These are phyloP conservation scores for Aegotheles bennettii DNA, from an alignment of 2,113 vertebrate species.

Conservation along the genomic window DNA sequence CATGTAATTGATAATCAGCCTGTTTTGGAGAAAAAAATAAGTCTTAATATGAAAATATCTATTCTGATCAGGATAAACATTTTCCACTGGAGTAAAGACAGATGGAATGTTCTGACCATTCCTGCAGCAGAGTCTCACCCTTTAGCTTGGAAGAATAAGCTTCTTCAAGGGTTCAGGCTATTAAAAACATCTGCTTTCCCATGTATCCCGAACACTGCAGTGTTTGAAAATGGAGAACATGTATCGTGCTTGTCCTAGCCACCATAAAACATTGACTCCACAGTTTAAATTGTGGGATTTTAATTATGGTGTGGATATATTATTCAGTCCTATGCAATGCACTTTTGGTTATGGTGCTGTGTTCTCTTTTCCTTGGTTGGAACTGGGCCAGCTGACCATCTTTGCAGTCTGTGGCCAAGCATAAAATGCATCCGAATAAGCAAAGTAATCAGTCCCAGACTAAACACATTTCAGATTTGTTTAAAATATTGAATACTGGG, in stretches of 20 bases:
- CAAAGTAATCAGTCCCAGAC: constrained; percentile 46
- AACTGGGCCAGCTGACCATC: not conserved
- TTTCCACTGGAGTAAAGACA: not conserved
- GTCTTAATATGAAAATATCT: not conserved
- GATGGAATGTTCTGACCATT: not conserved
- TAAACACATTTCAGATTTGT: constrained; percentile 19
- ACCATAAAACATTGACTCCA: not conserved
- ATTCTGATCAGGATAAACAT: not conserved
- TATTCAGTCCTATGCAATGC: constrained; percentile 23
- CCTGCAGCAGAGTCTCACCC: not conserved
- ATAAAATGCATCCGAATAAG: constrained; percentile 20
- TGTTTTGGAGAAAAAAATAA: not conserved
- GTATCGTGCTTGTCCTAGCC: not conserved
- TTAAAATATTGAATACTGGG: not conserved
- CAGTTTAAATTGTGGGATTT: constrained; percentile 20
- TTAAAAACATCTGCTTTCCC: constrained; percentile 57
- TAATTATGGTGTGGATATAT: not conserved
- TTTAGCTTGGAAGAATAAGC: not conserved
- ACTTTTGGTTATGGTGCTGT: not conserved
- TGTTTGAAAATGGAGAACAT: not conserved
- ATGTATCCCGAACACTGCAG: not conserved
- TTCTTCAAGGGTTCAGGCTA: constrained; percentile 13
- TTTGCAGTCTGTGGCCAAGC: not conserved
- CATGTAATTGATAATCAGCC: not conserved
- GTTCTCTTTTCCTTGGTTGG: not conserved